Evolutionary conservation across 37 sponge, comb jelly and placozoan genomes (phyloP).

Genomic region (Chondrilla cf. caribensis): DNA sequence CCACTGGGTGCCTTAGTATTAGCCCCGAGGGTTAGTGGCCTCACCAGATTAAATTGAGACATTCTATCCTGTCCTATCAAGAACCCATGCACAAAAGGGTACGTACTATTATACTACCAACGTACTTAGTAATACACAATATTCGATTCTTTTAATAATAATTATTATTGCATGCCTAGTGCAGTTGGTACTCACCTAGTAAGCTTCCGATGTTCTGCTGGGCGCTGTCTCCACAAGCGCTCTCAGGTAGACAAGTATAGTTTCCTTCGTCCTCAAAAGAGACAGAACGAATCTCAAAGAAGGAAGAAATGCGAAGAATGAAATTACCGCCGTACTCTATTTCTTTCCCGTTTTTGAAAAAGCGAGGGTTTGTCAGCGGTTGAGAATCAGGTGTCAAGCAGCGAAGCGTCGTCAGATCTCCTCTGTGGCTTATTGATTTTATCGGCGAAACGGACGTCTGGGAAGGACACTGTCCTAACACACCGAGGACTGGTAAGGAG

Average conservation of each 20-base stretch:
- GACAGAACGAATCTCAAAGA: not conserved
- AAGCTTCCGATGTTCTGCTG: not conserved
- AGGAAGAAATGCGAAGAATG: not conserved
- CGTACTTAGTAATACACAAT: no score
- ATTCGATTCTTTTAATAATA: no score
- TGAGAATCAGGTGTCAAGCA: not conserved
- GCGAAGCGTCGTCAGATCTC: not conserved
- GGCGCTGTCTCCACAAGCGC: not conserved
- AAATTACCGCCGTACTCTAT: not conserved
- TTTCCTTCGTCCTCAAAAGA: slow-evolving; percentile 1
- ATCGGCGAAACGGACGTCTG: not conserved
- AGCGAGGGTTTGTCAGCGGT: not conserved
- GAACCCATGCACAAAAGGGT: no score
- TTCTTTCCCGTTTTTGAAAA: not conserved
- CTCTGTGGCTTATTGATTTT: not conserved
- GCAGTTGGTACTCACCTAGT: slow-evolving; percentile 20
- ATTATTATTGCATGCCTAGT: no score
- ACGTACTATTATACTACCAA: no score
- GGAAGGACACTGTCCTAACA: not conserved
- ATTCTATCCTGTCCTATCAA: no score
- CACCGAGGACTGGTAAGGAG: not conserved
- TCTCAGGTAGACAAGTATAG: not conserved
- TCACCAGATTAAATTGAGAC: no score
- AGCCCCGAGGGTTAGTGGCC: no score
- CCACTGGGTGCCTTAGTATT: no score